Base-by-base conservation (phyloP, 2,113 vertebrate species). In the Zosterops pallidus region DNA sequence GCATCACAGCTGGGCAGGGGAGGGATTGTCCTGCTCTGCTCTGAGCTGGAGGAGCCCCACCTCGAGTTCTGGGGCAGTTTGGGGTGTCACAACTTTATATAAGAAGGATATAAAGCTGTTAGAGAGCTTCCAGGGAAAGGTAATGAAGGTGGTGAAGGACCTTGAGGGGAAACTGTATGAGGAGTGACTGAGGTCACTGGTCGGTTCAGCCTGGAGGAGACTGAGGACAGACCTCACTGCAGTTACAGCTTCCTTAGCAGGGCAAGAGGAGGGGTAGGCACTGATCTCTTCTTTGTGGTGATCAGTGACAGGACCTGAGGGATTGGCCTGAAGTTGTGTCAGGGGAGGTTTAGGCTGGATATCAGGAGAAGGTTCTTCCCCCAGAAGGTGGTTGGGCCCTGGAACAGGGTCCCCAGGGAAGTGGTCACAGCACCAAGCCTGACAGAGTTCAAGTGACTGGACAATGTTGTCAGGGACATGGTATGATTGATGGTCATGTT, bases 381-480 rank as follows among this genome's bases (percentile, higher is more conserved):
- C 1, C 13, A 12, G 22, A 60, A 7, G 5, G 11, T 50, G 11
- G 2, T 0, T 33, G 44, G 24, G 9, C 37, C 1, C 17, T 68
- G 62, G 31, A 52, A 14, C 21, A 12, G 62, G 20, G 16, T 59
- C 13, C 3, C 44, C 21, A 37, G 11, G 22, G 22, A 31, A 77
- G 9, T 5, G 13, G 2, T 44, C 21, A 77, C 33, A 86, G 37
- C 33, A 59, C 31, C 46, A 22, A 85, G 7, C 11, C 17, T 68
- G 22, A 2, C 22, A 68, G 5, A 35, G 44, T 6, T 52, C 53
- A 44, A 60, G 11, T 18, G 31, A 2, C 44, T 52, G 44, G 17
- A 44, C 17, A 44, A 37, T 1, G 1, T 0, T 37, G 0, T 52
- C 37, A 33, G 44, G 7, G 18, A 68, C 14, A 60, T 0, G 11